phyloP scores from a whole-genome alignment of 1,140 invertebrate genomes.

The Ditylenchus dipsaci region DNA sequence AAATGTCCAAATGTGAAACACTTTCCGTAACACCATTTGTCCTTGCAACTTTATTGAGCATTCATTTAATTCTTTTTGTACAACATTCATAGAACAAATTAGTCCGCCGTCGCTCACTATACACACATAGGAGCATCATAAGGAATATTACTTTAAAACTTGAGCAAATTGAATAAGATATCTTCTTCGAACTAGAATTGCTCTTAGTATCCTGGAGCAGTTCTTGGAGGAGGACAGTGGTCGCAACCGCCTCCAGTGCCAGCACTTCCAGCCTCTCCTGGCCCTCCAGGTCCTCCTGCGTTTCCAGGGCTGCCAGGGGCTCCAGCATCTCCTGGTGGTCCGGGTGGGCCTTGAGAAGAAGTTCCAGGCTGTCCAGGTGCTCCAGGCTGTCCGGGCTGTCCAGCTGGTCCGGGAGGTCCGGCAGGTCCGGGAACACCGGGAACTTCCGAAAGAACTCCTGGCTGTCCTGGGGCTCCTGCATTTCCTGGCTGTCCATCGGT shows the following conservation, averaged over 20 bases:
- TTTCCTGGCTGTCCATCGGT: background rate
- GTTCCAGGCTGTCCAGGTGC: conserved; percentile 1
- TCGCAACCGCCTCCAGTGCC: background rate
- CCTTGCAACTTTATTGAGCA: too few relatives aligned
- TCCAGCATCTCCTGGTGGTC: conserved; percentile 1
- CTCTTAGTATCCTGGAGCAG: background rate
- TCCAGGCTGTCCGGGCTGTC: conserved; percentile 8
- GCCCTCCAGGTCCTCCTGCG: background rate
- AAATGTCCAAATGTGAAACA: too few relatives aligned
- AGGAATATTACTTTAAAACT: background rate
- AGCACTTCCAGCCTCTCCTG: background rate
- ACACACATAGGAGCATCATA: background rate
- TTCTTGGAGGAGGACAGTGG: background rate
- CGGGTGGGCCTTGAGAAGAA: conserved; percentile 2
- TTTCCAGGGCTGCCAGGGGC: conserved; percentile 3
- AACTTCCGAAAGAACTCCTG: background rate
- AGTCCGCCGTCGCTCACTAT: background rate
- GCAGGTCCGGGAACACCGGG: background rate
- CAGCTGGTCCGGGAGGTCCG: conserved; percentile 4
- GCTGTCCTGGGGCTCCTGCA: background rate
- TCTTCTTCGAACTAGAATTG: background rate
- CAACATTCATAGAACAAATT: background rate
- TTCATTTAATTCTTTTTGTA: background rate
- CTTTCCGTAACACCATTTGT: too few relatives aligned
- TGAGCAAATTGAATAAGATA: background rate